Percentiles rank a stretch among this genome's conserved stretches.
These are phyloP conservation scores for Ommatoiulus sabulosus DNA, from an alignment of 2,888 invertebrate species.

Conservation along the genomic window DNA sequence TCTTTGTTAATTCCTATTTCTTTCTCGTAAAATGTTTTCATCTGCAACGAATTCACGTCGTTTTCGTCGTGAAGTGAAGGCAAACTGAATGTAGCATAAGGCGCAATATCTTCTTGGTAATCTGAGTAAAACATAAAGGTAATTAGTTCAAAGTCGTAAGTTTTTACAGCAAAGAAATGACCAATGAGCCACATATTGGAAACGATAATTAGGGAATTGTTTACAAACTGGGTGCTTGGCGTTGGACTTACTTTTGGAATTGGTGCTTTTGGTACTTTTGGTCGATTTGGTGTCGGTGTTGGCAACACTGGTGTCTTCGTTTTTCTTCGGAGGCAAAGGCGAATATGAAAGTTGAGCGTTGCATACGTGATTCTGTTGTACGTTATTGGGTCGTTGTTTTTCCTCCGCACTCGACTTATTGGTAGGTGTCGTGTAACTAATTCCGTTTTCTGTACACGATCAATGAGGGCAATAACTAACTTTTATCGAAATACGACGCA, in stretches of 20 bases:
- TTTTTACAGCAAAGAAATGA: too few species aligned
- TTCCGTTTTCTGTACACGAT: slow-evolving; percentile 47
- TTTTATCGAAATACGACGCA: background rate
- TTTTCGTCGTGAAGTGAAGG: slow-evolving; percentile 56
- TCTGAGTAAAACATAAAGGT: slow-evolving; percentile 56
- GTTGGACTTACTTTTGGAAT: slow-evolving; percentile 51
- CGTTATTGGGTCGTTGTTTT: slow-evolving; percentile 51
- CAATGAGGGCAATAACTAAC: background rate
- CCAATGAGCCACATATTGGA: background rate
- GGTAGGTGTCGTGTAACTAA: slow-evolving; percentile 49
- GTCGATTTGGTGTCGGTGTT: slow-evolving; percentile 54
- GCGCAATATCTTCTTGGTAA: slow-evolving; percentile 66
- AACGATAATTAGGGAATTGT: background rate
- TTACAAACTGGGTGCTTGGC: too few species aligned
- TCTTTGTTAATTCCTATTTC: slow-evolving; percentile 56
- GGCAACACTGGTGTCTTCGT: slow-evolving; percentile 50
- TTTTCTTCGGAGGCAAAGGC: slow-evolving; percentile 54
- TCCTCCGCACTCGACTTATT: slow-evolving; percentile 50
- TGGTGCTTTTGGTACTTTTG: slow-evolving; percentile 55
- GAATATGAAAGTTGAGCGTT: slow-evolving; percentile 55
- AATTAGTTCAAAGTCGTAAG: too few species aligned
- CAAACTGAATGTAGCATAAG: slow-evolving; percentile 67
- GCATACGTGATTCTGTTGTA: slow-evolving; percentile 54
- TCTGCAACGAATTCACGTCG: slow-evolving; percentile 52
- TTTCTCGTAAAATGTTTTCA: slow-evolving; percentile 57